phyloP scores from a whole-genome alignment of 2,888 invertebrate genomes.

The Tuta absoluta region DNA sequence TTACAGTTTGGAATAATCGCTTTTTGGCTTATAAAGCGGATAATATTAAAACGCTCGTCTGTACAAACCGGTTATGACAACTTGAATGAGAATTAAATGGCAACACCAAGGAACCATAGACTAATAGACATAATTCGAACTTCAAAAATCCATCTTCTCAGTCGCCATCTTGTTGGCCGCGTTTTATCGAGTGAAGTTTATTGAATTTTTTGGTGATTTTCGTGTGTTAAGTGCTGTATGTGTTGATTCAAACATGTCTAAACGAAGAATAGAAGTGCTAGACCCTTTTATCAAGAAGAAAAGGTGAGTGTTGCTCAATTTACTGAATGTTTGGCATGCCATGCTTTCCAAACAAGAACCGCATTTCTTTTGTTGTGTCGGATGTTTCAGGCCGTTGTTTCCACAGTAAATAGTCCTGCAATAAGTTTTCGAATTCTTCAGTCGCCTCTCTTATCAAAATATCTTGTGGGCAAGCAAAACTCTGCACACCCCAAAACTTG shows the following conservation, averaged over 20 bases:
- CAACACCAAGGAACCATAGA: slow-evolving; percentile 33
- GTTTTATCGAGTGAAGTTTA: slow-evolving; percentile 47
- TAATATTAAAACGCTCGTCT: slow-evolving; percentile 22
- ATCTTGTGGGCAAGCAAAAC: background rate
- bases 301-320: slow-evolving; percentile 76
- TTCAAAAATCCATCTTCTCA: slow-evolving; percentile 31
- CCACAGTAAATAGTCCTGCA: too few relatives aligned
- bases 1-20: too few relatives aligned
- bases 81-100: background rate
- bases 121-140: slow-evolving; percentile 28
- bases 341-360: slow-evolving; percentile 48
- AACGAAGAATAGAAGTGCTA: slow-evolving; percentile 92
- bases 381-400: background rate
- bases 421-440: background rate
- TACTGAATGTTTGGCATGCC: slow-evolving; percentile 41
- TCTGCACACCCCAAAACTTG: background rate
- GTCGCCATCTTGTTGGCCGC: slow-evolving; percentile 72
- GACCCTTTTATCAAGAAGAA: slow-evolving; percentile 91
- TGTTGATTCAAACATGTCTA: slow-evolving; percentile 83
- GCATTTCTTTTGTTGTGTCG: slow-evolving; percentile 32
- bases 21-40: background rate
- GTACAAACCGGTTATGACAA: slow-evolving; percentile 8
- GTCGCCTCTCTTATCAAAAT: background rate
- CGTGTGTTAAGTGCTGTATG: slow-evolving; percentile 51
- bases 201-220: slow-evolving; percentile 45